Evolutionary conservation across 2,797 vertebrate species (phyloP), one percentile per base, ranked within the genome.

Genomic region (Sandelia bainsii): DNA sequence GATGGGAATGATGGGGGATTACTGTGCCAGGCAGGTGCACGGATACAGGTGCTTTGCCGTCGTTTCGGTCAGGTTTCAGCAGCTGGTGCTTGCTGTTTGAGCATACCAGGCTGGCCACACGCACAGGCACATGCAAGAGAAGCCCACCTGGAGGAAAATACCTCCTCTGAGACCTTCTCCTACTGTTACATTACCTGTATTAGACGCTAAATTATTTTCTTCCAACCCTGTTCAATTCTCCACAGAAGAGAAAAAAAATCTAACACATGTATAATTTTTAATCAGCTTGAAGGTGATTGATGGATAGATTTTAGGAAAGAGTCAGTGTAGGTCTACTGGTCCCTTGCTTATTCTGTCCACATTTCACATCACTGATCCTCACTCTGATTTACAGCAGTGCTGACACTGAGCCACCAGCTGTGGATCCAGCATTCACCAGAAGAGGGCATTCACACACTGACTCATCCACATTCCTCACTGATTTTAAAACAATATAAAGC

Each of bases 371-470:
- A 3, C 22, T 63, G 32, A 32, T 23, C n/a, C n/a, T 44, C 20
- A 6, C n/a, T 14, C 39, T 61, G 56, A 57, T 70, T 34, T 10
- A 11, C 29, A 49, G 29, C 3, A 11, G 12, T 2, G 4, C 14
- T 45, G 25, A 23, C 25, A 19, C 14, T 46, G 27, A 40, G 3
- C 14, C 25, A 25, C 10, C 64, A 39, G 42, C 44, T 79, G 77
- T 61, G 16, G 44, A 61, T 69, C 80, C 50, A 25, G 45, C 58
- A 8, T 62, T 44, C 22, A 72, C 93, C 94, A 94, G 84, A 56
- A 93, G 94, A 91, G 91, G 93, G 92, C 92, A 62, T 75, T 69
- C 60, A 64, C 27, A 48, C 79, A 73, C 69, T 66, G 48, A 34
- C 62, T 67, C 65, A 46, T 72, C 53, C 45, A 40, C 62, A 40